phyloP scores from a whole-genome alignment of 2,797 vertebrate genomes.

The Sternarchorhynchus goeldii region DNA sequence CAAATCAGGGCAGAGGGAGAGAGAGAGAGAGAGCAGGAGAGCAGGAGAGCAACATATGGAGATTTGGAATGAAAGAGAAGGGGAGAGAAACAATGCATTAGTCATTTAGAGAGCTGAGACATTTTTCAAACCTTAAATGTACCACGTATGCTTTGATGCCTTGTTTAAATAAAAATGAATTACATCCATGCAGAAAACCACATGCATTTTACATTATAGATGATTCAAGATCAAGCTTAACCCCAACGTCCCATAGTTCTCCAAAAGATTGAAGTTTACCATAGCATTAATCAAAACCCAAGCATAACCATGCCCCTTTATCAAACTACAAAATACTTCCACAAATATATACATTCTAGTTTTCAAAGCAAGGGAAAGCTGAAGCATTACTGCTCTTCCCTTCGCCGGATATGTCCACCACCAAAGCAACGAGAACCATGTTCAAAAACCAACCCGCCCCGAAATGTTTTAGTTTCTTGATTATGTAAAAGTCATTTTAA shows the following conservation, averaged over 20 bases:
- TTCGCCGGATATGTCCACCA: slow-evolving; percentile 37
- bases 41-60: neutral
- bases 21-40: neutral
- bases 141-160: neutral
- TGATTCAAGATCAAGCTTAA: slow-evolving; percentile 44
- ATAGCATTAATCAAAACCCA: slow-evolving; percentile 15
- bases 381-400: slow-evolving; percentile 12
- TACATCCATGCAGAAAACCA: slow-evolving; percentile 53
- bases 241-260: slow-evolving; percentile 52
- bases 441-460: neutral
- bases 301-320: no score
- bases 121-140: neutral
- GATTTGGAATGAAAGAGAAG: slow-evolving; percentile 1
- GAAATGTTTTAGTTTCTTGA: slow-evolving; percentile 19
- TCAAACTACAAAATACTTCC: slow-evolving; percentile 32
- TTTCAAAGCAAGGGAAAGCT: neutral
- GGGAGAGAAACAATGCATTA: slow-evolving; percentile 4
- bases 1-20: neutral
- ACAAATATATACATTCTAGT: slow-evolving; percentile 36
- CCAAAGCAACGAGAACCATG: slow-evolving; percentile 35
- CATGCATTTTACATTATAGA: slow-evolving; percentile 63
- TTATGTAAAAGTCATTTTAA: slow-evolving; percentile 57
- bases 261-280: slow-evolving; percentile 20
- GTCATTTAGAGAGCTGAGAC: neutral
- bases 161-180: slow-evolving; percentile 1